Base-by-base conservation (phyloP, 2,113 vertebrate species). In the Herpetotheres cachinnans region DNA sequence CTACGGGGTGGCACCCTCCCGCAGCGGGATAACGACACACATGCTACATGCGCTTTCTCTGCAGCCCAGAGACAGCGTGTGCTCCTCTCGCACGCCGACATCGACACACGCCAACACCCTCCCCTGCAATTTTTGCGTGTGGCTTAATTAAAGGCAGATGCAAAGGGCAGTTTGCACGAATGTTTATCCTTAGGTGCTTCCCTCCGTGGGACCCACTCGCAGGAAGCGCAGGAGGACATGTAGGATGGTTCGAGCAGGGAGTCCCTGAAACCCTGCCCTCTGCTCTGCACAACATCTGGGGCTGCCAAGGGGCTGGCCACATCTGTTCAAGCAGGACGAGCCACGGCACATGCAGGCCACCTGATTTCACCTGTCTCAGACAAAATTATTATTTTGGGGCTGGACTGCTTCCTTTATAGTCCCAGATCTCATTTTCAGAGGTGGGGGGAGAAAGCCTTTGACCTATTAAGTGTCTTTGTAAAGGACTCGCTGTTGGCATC, bases 21-120 rank as follows among this genome's bases (percentile, higher is more conserved):
- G 2, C 50, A 82, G 66, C 29, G 2, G 0, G 29, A 1, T 7
- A 66, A 54, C 0, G 1, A 25, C 40, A 40, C 8, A 1, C 52
- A 15, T 0, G 2, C 52, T 38, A 55, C 2, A 1, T 25, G 44
- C 32, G 3, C 70, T n/a, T 27, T 11, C 46, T 77, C 40, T 3
- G 0, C 3, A 0, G 44, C 24, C 25, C 30, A 8, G 25, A 11
- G 58, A 42, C 50, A 30, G 50, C 2, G 0, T 3, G 20, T 22
- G 47, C 54, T 87, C 44, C 59, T 19, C 50, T 34, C 1, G 0
- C 36, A 54, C 2, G 0, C 2, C 0, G 20, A 65, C 7, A 0
- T 38, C 8, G 2, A 73, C 29, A 4, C 7, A 18, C 1, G 1
- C 36, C 55, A 70, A 29, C 25, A 32, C 0, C 0, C 15, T 7